Conservation (phyloP, 2,888 invertebrate genomes). For the Drosophila anomelani region DNA sequence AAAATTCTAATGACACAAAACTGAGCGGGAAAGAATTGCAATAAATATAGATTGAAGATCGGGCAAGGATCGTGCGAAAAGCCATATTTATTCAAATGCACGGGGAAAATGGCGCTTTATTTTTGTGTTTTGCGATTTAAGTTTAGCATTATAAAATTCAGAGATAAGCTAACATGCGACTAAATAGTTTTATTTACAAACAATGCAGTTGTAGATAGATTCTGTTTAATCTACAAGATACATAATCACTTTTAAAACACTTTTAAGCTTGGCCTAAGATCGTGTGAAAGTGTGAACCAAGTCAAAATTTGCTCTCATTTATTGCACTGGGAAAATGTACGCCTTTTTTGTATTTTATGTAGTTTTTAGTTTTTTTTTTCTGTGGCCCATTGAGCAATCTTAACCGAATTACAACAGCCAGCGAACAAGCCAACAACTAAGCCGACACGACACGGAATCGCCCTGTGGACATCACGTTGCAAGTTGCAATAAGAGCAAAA, state of each 20-base stretch:
- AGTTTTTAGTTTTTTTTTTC: neutral
- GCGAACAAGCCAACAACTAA: constrained; percentile 42
- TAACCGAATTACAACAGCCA: constrained; percentile 54
- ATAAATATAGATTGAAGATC: constrained; percentile 4
- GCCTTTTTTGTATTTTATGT: constrained; percentile 30
- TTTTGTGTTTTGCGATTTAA: neutral
- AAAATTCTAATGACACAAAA: constrained; percentile 66
- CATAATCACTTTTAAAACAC: neutral
- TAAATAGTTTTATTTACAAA: neutral
- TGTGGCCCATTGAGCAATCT: constrained; percentile 61
- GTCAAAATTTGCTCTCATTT: constrained; percentile 32
- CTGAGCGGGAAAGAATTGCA: neutral
- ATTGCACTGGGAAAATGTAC: constrained; percentile 35
- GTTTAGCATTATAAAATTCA: neutral
- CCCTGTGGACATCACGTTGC: constrained; percentile 64
- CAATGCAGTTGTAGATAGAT: neutral
- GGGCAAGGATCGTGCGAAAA: constrained; percentile 15
- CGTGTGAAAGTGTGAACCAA: constrained; percentile 73
- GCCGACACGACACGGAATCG: constrained; percentile 59
- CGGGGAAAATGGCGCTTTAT: neutral
- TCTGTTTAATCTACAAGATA: neutral
- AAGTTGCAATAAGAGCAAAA: constrained; percentile 34
- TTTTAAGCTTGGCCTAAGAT: constrained; percentile 20
- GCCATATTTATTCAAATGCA: neutral
- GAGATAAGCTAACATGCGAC: neutral